Evolutionary conservation across 2,797 vertebrate genomes (phyloP), one percentile per base, ranked within the genome.

Genomic region (Gastrophryne carolinensis): DNA sequence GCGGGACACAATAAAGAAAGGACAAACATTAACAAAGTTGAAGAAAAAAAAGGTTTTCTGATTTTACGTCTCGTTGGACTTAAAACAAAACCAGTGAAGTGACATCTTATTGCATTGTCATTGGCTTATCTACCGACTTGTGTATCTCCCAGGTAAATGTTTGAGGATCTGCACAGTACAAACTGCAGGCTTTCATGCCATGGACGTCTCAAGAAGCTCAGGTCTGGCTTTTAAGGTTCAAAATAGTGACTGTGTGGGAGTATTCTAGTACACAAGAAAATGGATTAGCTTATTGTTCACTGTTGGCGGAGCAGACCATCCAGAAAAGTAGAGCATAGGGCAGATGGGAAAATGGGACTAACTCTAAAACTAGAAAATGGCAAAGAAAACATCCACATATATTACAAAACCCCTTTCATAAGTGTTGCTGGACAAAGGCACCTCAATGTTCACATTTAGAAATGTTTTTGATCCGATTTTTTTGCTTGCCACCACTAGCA

Each of bases 261-360:
- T 81, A 83, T 63, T 57, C 61, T 80, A 82, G 79, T 80, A 62
- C 32, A 69, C 23, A 68, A 79, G 84, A 82, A 75, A 82, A 35
- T 73, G 65, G 65, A 78, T 81, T 79, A 23, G n/a, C 80, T 85
- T 83, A 86, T 84, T 84, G 86, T 84, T 86, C 81, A 73, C 78
- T 60, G 81, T 79, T 62, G 65, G 80, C 74, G 72, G 17, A 82
- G 54, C 80, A 71, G 34, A 12, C 19, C 66, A 83, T 84, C 83
- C 83, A 82, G 70, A 68, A 71, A 17, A 79, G 69, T 68, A 81
- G 19, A 39, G 58, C 34, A 60, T 17, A 21, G 26, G 30, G 30
- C 44, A 47, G 60, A 29, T n/a, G 49, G 15, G 6, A 50, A 49
- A 53, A 26, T 15, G 13, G 27, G 27, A 54, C 9, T 5, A 11